Percentiles rank a stretch among this genome's conserved stretches.
Conservation (phyloP, 2,113 vertebrate genomes). For the Phoxinus phoxinus region DNA sequence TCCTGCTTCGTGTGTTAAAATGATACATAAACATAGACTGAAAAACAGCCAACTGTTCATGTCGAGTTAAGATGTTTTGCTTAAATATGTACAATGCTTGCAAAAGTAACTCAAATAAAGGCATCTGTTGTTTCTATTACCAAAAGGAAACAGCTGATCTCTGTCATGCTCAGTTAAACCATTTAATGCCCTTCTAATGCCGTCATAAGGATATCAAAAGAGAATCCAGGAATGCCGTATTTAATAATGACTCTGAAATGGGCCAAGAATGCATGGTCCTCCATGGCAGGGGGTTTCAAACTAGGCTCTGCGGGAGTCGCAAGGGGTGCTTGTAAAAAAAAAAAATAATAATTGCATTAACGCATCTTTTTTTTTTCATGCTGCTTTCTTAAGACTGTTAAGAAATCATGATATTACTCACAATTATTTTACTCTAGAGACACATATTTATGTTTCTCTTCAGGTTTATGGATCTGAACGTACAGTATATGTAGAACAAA, state of each 20-base stretch:
- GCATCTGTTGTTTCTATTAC: neutral
- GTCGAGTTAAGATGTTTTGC: neutral
- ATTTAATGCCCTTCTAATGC: neutral
- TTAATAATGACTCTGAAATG: neutral
- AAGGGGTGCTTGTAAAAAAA: neutral
- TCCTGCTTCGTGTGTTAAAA: neutral
- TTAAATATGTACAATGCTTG: constrained; percentile 21
- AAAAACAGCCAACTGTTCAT: neutral
- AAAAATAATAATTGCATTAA: too few relatives aligned
- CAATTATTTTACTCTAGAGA: too few relatives aligned
- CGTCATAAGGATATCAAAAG: neutral
- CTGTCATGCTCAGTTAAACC: neutral
- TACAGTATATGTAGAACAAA: too few relatives aligned
- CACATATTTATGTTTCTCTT: too few relatives aligned
- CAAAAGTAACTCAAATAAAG: neutral
- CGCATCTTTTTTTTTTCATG: too few relatives aligned
- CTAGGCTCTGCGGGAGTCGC: neutral
- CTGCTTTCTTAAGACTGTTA: too few relatives aligned
- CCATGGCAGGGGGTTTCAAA: neutral
- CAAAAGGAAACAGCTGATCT: constrained; percentile 7
- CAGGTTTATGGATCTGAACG: too few relatives aligned
- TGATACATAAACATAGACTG: neutral
- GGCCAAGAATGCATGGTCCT: neutral
- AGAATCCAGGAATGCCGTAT: neutral
- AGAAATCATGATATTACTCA: too few relatives aligned